Conservation (phyloP, 2,113 vertebrate genomes). For the Pavo muticus region DNA sequence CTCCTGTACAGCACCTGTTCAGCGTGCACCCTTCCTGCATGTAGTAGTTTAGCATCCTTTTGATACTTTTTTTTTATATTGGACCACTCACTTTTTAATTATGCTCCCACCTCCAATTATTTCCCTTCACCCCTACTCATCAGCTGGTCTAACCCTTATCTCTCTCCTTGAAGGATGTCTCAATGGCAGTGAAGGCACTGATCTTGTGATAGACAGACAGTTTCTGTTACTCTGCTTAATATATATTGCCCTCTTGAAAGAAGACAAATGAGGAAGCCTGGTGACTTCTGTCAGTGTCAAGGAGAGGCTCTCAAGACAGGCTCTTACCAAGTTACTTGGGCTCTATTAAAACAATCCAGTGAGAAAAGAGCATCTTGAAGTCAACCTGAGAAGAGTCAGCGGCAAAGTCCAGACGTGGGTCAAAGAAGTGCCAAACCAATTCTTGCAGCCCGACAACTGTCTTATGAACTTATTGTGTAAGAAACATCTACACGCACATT, state of each 20-base stretch:
- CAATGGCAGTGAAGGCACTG: not conserved
- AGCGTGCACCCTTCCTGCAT: not conserved
- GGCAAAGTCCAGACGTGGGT: not conserved
- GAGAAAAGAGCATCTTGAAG: slow-evolving; percentile 21
- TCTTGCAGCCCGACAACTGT: not conserved
- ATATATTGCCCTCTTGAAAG: not conserved
- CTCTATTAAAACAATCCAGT: slow-evolving; percentile 11
- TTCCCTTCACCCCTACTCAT: not conserved
- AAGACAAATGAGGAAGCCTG: slow-evolving; percentile 27
- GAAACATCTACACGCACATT: not conserved
- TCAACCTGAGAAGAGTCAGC: not conserved
- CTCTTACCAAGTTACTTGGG: not conserved
- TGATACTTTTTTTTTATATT: not conserved
- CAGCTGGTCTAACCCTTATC: not conserved
- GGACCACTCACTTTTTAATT: not conserved
- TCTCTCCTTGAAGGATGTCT: not conserved
- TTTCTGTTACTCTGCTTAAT: not conserved
- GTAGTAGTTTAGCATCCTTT: not conserved
- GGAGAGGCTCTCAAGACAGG: not conserved
- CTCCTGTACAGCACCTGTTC: not conserved
- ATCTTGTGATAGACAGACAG: not conserved
- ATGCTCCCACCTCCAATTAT: not conserved
- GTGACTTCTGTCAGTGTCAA: slow-evolving; percentile 14
- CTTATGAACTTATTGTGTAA: not conserved
- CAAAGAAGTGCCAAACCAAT: not conserved